Percentiles rank a stretch among this genome's conserved stretches.
phyloP scores from a whole-genome alignment of 30 jellyfish, hydroid and myxozoan species.

The Aurelia sp. region DNA sequence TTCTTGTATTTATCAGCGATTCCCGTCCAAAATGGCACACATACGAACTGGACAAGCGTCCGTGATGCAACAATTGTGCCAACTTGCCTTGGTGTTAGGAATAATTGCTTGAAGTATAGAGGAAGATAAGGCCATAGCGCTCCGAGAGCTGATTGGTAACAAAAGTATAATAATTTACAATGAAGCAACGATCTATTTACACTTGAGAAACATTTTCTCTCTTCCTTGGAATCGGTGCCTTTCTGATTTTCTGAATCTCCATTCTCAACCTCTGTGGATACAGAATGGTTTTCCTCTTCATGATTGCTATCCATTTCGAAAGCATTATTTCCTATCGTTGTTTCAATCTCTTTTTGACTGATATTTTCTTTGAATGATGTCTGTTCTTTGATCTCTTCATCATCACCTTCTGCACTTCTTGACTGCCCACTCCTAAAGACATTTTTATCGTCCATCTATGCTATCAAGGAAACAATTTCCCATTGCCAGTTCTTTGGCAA shows the following conservation, averaged over 20 bases:
- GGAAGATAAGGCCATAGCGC: constrained; percentile 97
- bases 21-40: constrained; percentile 95
- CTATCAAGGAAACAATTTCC: neutral
- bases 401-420: neutral
- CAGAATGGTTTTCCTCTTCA: neutral
- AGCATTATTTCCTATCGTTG: neutral
- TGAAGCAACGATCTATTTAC: constrained; percentile 61
- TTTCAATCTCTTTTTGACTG: neutral
- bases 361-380: neutral
- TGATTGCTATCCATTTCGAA: neutral
- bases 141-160: constrained; percentile 90
- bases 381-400: neutral
- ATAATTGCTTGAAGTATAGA: constrained; percentile 85
- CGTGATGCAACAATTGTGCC: constrained; percentile 95
- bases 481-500: neutral
- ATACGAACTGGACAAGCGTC: constrained; percentile 81
- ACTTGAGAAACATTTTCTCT: constrained; percentile 13
- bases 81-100: constrained; percentile 93
- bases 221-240: neutral
- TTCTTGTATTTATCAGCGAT: constrained; percentile 84
- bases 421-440: neutral
- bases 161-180: constrained; percentile 83
- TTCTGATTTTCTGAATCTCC: neutral
- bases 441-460: neutral
- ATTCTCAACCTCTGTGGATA: neutral